Conservation (phyloP, 2,797 vertebrate species). For the Holocentrus rufus region DNA sequence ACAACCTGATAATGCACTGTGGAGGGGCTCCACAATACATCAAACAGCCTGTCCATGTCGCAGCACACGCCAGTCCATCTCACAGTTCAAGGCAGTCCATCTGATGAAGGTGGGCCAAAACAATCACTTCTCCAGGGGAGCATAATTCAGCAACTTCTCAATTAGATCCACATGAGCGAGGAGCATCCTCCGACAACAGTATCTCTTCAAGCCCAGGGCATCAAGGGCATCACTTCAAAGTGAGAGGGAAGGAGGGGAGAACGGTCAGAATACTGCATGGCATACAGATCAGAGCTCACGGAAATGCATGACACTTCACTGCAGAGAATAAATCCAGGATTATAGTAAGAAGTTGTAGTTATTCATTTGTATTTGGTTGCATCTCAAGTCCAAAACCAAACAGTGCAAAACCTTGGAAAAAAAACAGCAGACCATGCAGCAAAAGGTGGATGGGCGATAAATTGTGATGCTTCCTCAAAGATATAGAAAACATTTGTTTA, state of each 20-base stretch:
- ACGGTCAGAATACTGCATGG: constrained; percentile 36
- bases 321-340: not conserved
- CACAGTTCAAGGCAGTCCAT: not conserved
- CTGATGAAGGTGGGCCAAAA: not conserved
- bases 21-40: not conserved
- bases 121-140: constrained; percentile 92
- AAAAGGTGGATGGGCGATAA: not conserved
- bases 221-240: constrained; percentile 91
- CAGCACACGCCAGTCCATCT: constrained; percentile 21
- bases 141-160: constrained; percentile 97
- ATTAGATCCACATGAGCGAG: constrained; percentile 97
- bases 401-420: not conserved
- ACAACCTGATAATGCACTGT: not conserved
- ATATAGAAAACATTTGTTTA: no score
- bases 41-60: constrained; percentile 2
- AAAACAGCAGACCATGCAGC: not conserved
- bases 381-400: not conserved
- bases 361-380: constrained; percentile 3
- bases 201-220: constrained; percentile 92
- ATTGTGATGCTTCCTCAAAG: not conserved
- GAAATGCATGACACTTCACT: constrained; percentile 6
- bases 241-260: constrained; percentile 6
- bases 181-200: constrained; percentile 97
- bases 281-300: constrained; percentile 4
- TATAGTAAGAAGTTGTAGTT: not conserved